Evolutionary conservation across 2,888 invertebrate genomes (phyloP), one percentile per base, ranked within the genome.

Genomic region (Mesochorus sp.): DNA sequence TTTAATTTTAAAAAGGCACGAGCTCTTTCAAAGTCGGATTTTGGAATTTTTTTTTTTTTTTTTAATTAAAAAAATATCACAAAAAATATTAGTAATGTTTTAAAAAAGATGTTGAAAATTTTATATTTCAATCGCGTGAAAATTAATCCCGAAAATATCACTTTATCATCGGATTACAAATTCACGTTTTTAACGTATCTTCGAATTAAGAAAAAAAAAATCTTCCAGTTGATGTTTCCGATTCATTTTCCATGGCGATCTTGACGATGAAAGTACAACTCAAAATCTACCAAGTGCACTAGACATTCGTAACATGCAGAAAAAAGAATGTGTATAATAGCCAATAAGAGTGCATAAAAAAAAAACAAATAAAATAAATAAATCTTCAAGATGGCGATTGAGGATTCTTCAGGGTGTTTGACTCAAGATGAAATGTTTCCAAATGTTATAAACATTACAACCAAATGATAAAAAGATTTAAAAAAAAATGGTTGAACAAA

Each of bases 191-290:
- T 5, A 31, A 31, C 37, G 8, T 2, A 2, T 2, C 12, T 37
- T 6, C 12, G 2, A 2, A 8, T 37, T 37, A 12, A 6, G 8
- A 12, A 37, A 2, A 37, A 3, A n/a, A n/a, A n/a, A 3, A 77
- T 77, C 77, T 77, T 77, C 73, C 28, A 26, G 53, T 55, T 28
- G 73, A 49, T 24, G 73, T 21, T 31, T 8, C 26, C 37, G 8
- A n/a, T 53, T 31, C 19, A 67, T 76, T 71, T 76, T 76, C 73
- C 49, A 31, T 73, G 77, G 42, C 64, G 77, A 73, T 5, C 62
- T 57, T 55, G 14, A 14, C 42, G 53, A 62, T n/a, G 31, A 57
- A 31, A 53, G 2, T 49, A 34, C 26, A 6, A 0, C 6, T 44
- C 14, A 53, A 14, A 31, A 31, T 14, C 3, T 37, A 10, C 19